Evolutionary conservation across 2,797 vertebrate genomes (phyloP), one percentile per base, ranked within the genome.

Genomic region (Cyclura pinguis): DNA sequence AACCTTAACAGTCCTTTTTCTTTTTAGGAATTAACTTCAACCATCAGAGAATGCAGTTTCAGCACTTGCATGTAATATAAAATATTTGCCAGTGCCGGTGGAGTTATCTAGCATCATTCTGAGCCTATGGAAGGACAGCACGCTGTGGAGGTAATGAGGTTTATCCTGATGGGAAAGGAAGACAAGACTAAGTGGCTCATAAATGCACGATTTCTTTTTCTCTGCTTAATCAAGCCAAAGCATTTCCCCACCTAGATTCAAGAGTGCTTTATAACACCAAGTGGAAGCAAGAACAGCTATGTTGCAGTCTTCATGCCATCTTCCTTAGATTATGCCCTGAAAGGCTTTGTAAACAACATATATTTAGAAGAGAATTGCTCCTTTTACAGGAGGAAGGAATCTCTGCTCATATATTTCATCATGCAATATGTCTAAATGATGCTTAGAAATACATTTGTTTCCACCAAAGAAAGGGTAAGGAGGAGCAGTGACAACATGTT

Each of bases 141-240:
- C 55, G 52, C 93, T 59, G 91, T n/a, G 86, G 42, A 86, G 89
- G 38, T 35, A 27, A 88, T 59, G 69, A 20, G 27, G 64, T 91
- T 87, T 85, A 78, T 27, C 74, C 59, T 64, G 10, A 0, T 22
- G 32, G 85, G 62, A 55, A 38, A 85, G 32, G 47, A 76, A 55
- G 38, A 59, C 6, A 85, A 47, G 87, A 69, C n/a, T 10, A 16
- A 86, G 3, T 47, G 76, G 22, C 32, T 90, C 72, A 35, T 87
- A 93, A 88, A 82, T 7, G 80, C 16, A 7, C 50, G 73, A 18
- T 87, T 80, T 81, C n/a, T 42, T 77, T 8, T 67, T 72, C 85
- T 89, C 55, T 85, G 55, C n/a, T 55, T 73, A 91, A 84, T 88
- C 88, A 52, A 85, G 35, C 47, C 55, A 81, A 86, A 2, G 27